These are phyloP conservation scores for Strix occidentalis DNA, from an alignment of 2,797 vertebrate species.

Conservation along the genomic window DNA sequence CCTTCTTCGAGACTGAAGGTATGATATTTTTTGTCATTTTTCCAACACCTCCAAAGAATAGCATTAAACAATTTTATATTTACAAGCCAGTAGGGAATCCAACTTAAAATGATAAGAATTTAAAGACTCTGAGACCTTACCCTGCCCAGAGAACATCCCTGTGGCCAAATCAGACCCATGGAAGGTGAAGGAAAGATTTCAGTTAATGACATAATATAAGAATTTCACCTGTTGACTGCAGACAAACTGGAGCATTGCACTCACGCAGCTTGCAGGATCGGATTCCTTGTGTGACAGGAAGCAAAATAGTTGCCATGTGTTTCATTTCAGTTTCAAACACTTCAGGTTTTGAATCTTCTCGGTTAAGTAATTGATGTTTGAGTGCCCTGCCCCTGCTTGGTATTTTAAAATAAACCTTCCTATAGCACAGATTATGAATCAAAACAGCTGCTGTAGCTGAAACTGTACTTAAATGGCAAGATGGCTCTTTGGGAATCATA, in stretches of 20 bases:
- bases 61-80: background rate
- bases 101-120: background rate
- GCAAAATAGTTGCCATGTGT: slow-evolving; percentile 60
- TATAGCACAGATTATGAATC: slow-evolving; percentile 55
- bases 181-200: background rate
- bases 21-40: background rate
- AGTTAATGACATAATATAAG: background rate
- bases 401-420: slow-evolving; percentile 69
- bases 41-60: background rate
- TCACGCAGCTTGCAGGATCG: background rate
- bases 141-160: background rate
- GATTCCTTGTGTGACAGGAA: slow-evolving; percentile 25
- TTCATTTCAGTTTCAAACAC: slow-evolving; percentile 55
- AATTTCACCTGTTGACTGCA: slow-evolving; percentile 47
- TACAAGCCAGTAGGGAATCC: background rate
- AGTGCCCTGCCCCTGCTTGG: slow-evolving; percentile 40
- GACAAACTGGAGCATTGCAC: background rate
- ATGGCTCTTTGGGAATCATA: slow-evolving; percentile 6
- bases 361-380: slow-evolving; percentile 56
- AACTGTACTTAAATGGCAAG: slow-evolving; percentile 1
- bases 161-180: background rate
- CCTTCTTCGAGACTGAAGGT: background rate
- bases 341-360: slow-evolving; percentile 55
- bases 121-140: background rate
- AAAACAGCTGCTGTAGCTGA: slow-evolving; percentile 37